Conservation (phyloP, 2,797 vertebrate species). For the Acanthiza pusilla region DNA sequence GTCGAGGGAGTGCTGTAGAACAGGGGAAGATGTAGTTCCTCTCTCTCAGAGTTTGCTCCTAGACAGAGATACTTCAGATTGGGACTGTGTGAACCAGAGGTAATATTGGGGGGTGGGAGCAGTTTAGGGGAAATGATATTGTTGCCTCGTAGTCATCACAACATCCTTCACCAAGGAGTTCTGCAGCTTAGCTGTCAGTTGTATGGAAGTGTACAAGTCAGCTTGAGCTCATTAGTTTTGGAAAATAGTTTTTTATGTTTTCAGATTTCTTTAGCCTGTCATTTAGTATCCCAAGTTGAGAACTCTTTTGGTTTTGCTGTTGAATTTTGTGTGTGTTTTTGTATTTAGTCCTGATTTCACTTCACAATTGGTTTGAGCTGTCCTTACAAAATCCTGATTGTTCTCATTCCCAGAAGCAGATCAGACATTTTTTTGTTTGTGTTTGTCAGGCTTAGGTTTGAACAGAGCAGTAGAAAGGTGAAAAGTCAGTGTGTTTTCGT, state of each 20-base stretch:
- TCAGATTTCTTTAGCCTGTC: background rate
- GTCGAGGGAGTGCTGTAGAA: background rate
- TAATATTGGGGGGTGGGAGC: background rate
- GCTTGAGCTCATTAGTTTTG: background rate
- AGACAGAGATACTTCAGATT: background rate
- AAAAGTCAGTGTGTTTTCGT: background rate
- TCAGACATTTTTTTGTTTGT: background rate
- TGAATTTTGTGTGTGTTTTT: background rate
- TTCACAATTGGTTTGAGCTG: background rate
- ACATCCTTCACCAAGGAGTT: background rate
- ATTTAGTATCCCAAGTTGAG: background rate
- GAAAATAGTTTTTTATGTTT: background rate
- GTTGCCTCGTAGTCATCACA: background rate
- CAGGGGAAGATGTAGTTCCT: background rate
- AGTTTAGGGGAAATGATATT: background rate
- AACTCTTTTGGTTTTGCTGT: background rate
- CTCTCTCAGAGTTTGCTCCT: background rate
- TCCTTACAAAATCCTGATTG: background rate
- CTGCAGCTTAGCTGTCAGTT: background rate
- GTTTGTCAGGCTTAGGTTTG: background rate
- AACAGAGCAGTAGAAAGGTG: background rate
- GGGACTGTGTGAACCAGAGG: background rate
- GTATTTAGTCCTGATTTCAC: background rate
- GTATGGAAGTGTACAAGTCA: background rate
- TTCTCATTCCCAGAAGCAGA: background rate